Percentiles rank a stretch among this genome's conserved stretches.
These are phyloP conservation scores for Telmatochromis sp. DNA, from an alignment of 2,113 vertebrate species.

Conservation along the genomic window DNA sequence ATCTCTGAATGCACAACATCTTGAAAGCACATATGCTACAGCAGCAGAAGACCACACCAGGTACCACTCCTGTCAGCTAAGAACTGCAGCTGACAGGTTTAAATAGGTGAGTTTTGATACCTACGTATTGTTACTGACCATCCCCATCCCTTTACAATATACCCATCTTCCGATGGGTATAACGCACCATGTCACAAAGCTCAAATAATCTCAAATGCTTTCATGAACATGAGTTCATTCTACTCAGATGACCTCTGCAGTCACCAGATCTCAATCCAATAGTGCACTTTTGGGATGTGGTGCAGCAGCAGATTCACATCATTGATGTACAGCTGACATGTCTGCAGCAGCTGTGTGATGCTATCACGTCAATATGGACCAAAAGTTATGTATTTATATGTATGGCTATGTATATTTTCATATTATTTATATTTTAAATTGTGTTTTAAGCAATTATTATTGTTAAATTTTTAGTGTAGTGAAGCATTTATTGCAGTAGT, in stretches of 20 bases:
- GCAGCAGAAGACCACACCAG: background rate
- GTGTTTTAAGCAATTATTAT: background rate
- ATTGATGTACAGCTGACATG: background rate
- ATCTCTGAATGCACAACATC: background rate
- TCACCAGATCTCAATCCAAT: background rate
- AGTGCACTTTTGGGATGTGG: background rate
- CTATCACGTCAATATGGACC: background rate
- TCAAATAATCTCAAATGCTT: background rate
- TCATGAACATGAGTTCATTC: background rate
- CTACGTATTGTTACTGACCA: background rate
- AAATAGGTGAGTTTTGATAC: background rate
- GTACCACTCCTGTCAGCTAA: background rate
- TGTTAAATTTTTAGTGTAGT: background rate
- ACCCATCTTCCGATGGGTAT: background rate
- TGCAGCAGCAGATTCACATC: background rate
- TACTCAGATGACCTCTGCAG: background rate
- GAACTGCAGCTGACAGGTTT: background rate
- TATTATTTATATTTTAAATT: background rate
- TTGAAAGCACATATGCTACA: background rate
- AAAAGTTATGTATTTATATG: background rate
- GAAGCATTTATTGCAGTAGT: background rate
- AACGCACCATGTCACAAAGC: background rate
- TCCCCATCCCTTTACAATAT: background rate
- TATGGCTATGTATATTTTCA: background rate
- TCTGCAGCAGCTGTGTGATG: background rate